Evolutionary conservation across 2,888 invertebrate species (phyloP).

Genomic region (Dicranocentrus wangi): DNA sequence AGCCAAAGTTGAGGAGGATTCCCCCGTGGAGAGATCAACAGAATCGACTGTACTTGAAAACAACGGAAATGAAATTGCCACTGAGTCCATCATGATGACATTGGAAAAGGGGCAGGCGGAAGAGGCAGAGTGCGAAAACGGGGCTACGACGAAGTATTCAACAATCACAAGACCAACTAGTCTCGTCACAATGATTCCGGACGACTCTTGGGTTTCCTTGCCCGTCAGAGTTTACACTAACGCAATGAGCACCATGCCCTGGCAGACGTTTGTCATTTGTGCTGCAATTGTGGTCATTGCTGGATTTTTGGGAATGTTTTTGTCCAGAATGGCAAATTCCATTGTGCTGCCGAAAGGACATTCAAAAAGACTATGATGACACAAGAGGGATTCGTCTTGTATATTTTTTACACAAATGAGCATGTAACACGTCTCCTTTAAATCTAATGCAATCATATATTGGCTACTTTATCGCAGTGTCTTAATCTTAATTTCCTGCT

Average conservation of each 20-base stretch:
- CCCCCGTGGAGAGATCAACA: neutral
- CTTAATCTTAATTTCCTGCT: too few relatives aligned
- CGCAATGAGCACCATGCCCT: constrained; percentile 15
- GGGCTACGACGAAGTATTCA: too few relatives aligned
- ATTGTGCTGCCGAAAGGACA: too few relatives aligned
- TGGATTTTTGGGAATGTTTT: constrained; percentile 40
- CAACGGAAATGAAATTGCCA: neutral
- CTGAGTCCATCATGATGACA: too few relatives aligned
- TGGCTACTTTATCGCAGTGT: too few relatives aligned
- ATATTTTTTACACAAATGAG: too few relatives aligned
- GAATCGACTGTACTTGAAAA: neutral
- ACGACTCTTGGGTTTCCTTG: constrained; percentile 36
- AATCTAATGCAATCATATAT: too few relatives aligned
- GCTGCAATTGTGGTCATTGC: constrained; percentile 34
- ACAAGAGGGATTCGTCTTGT: too few relatives aligned
- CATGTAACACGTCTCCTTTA: too few relatives aligned
- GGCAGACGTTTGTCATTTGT: constrained; percentile 19
- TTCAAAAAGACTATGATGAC: too few relatives aligned
- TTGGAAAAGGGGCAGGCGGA: neutral
- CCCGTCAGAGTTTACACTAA: constrained; percentile 41
- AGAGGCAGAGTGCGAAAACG: neutral
- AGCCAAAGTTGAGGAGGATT: neutral
- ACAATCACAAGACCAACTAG: neutral
- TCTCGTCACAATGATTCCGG: constrained; percentile 14
- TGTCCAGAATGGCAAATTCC: constrained; percentile 16